Percentiles rank a stretch among this genome's conserved stretches.
Conservation (phyloP, 2,888 invertebrate genomes). For the Baronia brevicornis region DNA sequence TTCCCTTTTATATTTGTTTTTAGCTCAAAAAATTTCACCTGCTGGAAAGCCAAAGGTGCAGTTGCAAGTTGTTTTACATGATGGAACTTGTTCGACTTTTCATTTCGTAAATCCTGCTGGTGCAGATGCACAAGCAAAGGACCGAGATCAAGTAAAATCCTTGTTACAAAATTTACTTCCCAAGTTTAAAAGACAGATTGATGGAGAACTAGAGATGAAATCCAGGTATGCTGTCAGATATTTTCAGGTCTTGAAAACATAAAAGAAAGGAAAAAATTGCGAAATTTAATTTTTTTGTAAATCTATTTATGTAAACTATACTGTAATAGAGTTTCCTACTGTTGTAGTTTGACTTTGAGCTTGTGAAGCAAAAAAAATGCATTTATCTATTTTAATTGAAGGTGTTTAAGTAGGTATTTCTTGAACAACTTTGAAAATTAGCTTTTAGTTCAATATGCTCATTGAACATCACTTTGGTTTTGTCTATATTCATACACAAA, state of each 20-base stretch:
- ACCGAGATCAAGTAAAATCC: constrained; percentile 95
- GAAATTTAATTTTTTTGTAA: constrained; percentile 3
- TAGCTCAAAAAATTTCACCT: constrained; percentile 97
- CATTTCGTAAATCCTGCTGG: constrained; percentile 96
- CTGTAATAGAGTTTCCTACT: no score
- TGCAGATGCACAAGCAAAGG: constrained; percentile 86
- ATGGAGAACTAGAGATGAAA: constrained; percentile 92
- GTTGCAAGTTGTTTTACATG: constrained; percentile 95
- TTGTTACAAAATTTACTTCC: constrained; percentile 92
- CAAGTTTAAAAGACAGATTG: constrained; percentile 94
- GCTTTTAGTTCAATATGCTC: no score
- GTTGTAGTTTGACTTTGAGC: no score
- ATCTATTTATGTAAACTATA: no score
- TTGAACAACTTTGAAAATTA: no score
- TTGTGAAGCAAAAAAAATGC: no score
- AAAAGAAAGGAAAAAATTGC: not conserved
- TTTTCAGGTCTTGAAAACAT: not conserved
- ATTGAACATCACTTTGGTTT: no score
- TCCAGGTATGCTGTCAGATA: constrained; percentile 75
- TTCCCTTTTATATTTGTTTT: constrained; percentile 27
- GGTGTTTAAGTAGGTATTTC: no score
- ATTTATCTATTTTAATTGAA: no score
- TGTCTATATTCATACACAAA: no score
- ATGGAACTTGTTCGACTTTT: constrained; percentile 96
- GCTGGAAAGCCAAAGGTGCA: constrained; percentile 98